A percentile compares a stretch with the other conserved stretches of the same genome.
These are phyloP conservation scores for Belonocnema kinseyi DNA, from an alignment of 1,140 invertebrate genomes.

Conservation along the genomic window DNA sequence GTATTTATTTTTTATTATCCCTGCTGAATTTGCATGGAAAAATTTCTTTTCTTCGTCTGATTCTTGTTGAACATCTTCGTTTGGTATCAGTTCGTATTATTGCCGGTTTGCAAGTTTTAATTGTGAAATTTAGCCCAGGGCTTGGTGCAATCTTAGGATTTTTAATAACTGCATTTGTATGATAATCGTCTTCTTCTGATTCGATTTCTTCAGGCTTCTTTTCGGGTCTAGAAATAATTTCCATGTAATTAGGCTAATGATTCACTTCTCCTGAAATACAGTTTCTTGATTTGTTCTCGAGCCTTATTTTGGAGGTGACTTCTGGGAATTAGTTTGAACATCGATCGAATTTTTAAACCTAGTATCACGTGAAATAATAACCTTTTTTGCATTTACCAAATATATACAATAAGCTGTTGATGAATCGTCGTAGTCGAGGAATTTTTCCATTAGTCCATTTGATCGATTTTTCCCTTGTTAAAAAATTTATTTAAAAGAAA, in stretches of 20 bases:
- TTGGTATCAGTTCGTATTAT: too few species aligned
- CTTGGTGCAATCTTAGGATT: background rate
- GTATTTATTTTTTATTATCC: too few species aligned
- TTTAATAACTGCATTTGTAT: background rate
- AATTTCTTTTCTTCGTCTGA: too few species aligned
- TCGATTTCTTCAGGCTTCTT: background rate
- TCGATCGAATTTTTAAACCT: constrained; percentile 53
- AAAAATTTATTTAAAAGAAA: too few species aligned
- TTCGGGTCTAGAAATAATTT: background rate
- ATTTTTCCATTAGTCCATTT: too few species aligned
- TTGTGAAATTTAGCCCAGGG: background rate
- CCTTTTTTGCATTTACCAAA: constrained; percentile 23
- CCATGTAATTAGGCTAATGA: background rate
- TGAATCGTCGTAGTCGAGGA: too few species aligned
- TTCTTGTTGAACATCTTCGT: too few species aligned
- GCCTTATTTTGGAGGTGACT: background rate
- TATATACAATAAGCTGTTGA: constrained; percentile 43
- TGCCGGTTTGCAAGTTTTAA: background rate
- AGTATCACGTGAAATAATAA: constrained; percentile 37
- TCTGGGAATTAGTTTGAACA: background rate
- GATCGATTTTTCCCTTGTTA: too few species aligned
- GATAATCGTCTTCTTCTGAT: background rate
- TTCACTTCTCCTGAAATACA: background rate
- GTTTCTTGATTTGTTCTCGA: too few species aligned
- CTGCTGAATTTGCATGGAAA: too few species aligned